phyloP scores from a whole-genome alignment of 2,113 vertebrate species.

The Herpetotheres cachinnans region DNA sequence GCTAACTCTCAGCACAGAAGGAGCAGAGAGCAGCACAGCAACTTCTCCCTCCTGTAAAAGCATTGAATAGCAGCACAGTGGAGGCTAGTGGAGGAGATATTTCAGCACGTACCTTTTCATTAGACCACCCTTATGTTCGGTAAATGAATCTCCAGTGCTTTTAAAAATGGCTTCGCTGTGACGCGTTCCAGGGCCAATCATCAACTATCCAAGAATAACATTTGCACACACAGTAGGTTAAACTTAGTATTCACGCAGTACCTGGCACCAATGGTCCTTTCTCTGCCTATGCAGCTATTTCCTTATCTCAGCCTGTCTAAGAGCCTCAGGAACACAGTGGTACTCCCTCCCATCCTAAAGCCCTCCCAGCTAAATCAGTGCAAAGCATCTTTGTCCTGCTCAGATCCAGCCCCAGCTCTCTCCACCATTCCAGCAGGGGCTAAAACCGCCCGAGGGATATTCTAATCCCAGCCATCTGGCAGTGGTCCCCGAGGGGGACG shows the following conservation, averaged over 20 bases:
- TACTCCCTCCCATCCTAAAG: not conserved
- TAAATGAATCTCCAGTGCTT: not conserved
- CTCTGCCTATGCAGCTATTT: not conserved
- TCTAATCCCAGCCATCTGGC: slow-evolving; percentile 23
- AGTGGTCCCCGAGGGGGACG: not conserved
- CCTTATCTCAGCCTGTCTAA: not conserved
- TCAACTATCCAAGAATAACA: not conserved
- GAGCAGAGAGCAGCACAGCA: not conserved
- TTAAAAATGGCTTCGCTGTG: not conserved
- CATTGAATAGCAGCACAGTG: not conserved
- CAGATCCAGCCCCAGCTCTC: not conserved
- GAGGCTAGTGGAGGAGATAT: not conserved
- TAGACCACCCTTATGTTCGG: not conserved
- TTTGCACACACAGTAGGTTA: not conserved
- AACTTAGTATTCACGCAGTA: not conserved
- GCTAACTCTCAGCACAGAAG: not conserved
- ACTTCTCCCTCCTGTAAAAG: not conserved
- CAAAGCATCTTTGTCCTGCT: not conserved
- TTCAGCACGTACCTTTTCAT: not conserved
- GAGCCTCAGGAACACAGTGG: not conserved
- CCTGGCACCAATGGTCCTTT: rapidly evolving
- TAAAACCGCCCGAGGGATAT: not conserved
- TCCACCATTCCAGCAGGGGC: rapidly evolving
- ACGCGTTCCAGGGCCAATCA: not conserved
- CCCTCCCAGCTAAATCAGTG: not conserved